phyloP scores from a whole-genome alignment of 2,888 invertebrate genomes.

The Eremobia ochroleuca region DNA sequence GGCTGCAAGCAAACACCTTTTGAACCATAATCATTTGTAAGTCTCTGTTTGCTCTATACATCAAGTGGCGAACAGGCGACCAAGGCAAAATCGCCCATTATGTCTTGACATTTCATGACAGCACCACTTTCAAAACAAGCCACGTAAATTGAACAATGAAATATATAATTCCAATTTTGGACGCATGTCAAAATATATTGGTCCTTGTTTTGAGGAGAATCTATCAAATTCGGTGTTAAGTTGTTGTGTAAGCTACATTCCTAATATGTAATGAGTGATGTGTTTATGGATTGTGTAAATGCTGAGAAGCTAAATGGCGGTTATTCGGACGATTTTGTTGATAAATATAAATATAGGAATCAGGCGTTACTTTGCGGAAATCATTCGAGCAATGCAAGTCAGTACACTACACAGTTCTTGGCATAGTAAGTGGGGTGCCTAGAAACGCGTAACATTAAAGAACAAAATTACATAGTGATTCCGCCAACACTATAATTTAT shows the following conservation, averaged over 20 bases:
- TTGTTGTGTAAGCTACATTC: conserved; percentile 9
- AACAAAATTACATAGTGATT: too few species aligned
- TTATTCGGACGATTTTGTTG: background rate
- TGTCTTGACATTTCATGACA: conserved; percentile 1
- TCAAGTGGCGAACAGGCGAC: conserved; percentile 5
- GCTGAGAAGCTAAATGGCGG: conserved; percentile 7
- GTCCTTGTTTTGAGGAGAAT: conserved; percentile 1
- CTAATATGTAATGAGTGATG: conserved; percentile 39
- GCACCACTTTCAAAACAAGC: conserved; percentile 6
- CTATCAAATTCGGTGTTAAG: conserved; percentile 17
- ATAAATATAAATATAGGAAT: background rate
- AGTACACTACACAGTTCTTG: too few species aligned
- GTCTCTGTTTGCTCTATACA: conserved; percentile 19
- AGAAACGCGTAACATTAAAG: too few species aligned
- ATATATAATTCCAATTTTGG: background rate
- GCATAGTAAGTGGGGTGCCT: too few species aligned
- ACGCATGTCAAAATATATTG: conserved; percentile 14
- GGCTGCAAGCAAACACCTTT: conserved; percentile 16
- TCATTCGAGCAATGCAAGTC: too few species aligned
- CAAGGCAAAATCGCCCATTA: conserved; percentile 1
- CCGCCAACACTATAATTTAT: background rate
- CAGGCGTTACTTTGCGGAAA: background rate
- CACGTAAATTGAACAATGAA: background rate
- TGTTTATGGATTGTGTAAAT: conserved; percentile 38
- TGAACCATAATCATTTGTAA: conserved; percentile 21